phyloP scores from a whole-genome alignment of 2,888 invertebrate genomes.

The Ommatoiulus sabulosus region DNA sequence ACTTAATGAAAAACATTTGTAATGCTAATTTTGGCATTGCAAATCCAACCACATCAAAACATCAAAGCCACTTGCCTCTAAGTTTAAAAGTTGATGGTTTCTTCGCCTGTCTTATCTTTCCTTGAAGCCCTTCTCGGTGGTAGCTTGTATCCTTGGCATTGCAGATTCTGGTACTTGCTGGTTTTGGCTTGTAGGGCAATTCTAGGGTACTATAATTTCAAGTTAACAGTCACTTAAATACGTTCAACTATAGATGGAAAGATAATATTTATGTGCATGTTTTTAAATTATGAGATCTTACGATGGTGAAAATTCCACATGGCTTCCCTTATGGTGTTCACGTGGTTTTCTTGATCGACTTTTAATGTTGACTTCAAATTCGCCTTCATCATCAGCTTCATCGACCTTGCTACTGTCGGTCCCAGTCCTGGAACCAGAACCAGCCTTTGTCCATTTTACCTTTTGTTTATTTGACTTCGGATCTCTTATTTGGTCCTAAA shows the following conservation, averaged over 20 bases:
- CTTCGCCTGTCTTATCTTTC: neutral
- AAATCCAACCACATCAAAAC: no score
- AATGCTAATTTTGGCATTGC: no score
- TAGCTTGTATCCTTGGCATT: neutral
- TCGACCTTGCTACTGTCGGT: constrained; percentile 52
- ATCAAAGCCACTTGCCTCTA: neutral
- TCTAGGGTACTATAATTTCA: constrained; percentile 64
- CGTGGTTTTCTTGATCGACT: neutral
- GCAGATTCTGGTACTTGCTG: neutral
- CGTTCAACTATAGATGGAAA: neutral
- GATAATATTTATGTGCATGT: neutral
- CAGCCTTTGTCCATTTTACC: constrained; percentile 29
- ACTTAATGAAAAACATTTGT: no score
- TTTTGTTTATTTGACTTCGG: constrained; percentile 13
- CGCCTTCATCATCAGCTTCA: constrained; percentile 56
- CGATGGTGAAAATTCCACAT: constrained; percentile 28
- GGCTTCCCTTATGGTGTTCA: constrained; percentile 52
- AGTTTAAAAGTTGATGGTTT: constrained; percentile 43
- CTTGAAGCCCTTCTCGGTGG: constrained; percentile 21
- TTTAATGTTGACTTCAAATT: constrained; percentile 42
- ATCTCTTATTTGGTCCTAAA: constrained; percentile 29
- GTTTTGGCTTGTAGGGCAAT: constrained; percentile 66
- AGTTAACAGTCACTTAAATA: neutral
- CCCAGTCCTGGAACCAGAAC: constrained; percentile 39
- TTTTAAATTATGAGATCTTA: neutral